Evolutionary conservation across 2,888 invertebrate genomes (phyloP).

Genomic region (Oligia strigilis): DNA sequence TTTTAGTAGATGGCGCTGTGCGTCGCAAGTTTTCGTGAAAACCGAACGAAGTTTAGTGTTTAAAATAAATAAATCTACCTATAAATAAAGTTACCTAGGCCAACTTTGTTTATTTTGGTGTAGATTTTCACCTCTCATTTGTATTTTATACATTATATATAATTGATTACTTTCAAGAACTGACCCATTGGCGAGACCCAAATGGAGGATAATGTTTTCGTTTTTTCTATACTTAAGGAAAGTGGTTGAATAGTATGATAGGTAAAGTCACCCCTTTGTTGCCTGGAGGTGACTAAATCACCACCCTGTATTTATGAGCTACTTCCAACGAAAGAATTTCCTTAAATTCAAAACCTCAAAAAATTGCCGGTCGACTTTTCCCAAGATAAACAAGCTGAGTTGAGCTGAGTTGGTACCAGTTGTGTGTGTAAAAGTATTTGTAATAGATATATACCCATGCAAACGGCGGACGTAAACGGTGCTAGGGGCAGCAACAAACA

Average conservation of each 20-base stretch:
- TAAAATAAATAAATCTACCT: background rate
- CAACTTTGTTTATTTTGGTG: background rate
- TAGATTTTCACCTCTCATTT: background rate
- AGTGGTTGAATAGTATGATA: background rate
- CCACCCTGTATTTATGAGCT: background rate
- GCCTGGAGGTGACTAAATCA: background rate
- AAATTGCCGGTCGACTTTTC: background rate
- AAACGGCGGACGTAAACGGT: slow-evolving; percentile 62
- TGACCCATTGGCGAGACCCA: background rate
- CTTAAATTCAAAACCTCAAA: background rate
- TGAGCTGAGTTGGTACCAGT: background rate
- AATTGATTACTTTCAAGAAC: background rate
- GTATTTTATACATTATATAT: background rate
- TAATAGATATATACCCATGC: slow-evolving; percentile 66
- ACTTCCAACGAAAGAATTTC: background rate
- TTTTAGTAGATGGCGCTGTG: slow-evolving; percentile 56
- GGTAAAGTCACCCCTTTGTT: background rate
- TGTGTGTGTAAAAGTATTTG: slow-evolving; percentile 57
- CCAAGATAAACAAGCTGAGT: slow-evolving; percentile 12
- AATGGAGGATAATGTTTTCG: background rate
- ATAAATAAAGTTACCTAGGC: background rate
- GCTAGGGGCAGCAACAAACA: slow-evolving; percentile 60
- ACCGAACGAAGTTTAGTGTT: background rate
- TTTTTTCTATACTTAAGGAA: background rate
- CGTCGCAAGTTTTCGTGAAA: slow-evolving; percentile 14